Conservation (phyloP, 2,888 invertebrate species). For the Dastarcus helophoroides region DNA sequence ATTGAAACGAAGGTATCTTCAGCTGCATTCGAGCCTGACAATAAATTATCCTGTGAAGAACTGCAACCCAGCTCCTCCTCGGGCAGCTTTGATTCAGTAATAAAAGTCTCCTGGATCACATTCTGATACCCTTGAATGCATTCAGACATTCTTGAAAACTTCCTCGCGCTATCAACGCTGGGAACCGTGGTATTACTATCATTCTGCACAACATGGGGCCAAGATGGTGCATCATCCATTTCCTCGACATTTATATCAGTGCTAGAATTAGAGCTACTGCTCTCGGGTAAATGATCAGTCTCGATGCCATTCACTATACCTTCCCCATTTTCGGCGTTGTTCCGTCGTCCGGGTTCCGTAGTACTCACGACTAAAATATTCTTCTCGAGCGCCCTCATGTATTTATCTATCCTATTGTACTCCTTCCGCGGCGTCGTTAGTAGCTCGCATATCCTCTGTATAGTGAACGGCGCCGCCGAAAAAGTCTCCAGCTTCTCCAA, state of each 20-base stretch:
- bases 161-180: too few species aligned
- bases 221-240: constrained; percentile 41
- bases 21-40: constrained; percentile 9
- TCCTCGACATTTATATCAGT: constrained; percentile 46
- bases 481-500: constrained; percentile 74
- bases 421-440: constrained; percentile 84
- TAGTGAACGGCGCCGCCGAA: constrained; percentile 87
- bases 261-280: constrained; percentile 38
- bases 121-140: constrained; percentile 11
- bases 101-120: constrained; percentile 8
- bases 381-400: constrained; percentile 93
- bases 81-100: constrained; percentile 2
- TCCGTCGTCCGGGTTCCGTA: constrained; percentile 54
- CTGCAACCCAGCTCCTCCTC: constrained; percentile 11
- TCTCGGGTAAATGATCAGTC: constrained; percentile 40
- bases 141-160: too few species aligned
- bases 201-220: constrained; percentile 16
- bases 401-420: constrained; percentile 92
- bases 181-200: constrained; percentile 7
- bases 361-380: constrained; percentile 80
- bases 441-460: constrained; percentile 91
- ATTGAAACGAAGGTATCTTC: constrained; percentile 23
- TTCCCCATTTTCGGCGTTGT: constrained; percentile 58
- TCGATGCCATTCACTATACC: constrained; percentile 50
- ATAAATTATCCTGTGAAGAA: constrained; percentile 15